phyloP scores from a whole-genome alignment of 2,888 invertebrate genomes.

The Drosophila lacicola region DNA sequence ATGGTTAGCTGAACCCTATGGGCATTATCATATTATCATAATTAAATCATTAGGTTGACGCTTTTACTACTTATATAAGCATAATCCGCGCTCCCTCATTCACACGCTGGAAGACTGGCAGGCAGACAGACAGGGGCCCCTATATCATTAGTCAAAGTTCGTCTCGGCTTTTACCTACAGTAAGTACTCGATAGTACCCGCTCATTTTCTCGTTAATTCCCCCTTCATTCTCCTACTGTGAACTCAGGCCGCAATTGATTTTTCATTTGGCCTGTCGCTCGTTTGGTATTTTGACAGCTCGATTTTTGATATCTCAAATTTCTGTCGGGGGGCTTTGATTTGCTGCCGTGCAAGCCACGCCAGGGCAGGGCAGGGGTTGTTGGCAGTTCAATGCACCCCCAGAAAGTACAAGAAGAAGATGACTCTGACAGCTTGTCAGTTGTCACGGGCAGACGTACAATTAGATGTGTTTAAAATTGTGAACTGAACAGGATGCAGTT shows the following conservation, averaged over 20 bases:
- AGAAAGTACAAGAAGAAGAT: constrained; percentile 15
- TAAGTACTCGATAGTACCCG: constrained; percentile 36
- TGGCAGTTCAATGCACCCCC: constrained; percentile 69
- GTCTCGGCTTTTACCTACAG: constrained; percentile 39
- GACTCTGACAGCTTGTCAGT: constrained; percentile 63
- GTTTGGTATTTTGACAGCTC: constrained; percentile 75
- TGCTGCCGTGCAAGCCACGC: constrained; percentile 19
- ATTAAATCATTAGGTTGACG: constrained; percentile 72
- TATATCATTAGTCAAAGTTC: constrained; percentile 71
- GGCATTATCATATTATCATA: constrained; percentile 73
- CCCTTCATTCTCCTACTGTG: constrained; percentile 4
- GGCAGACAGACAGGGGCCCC: constrained; percentile 49
- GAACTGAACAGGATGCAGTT: constrained; percentile 23
- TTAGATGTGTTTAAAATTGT: constrained; percentile 31
- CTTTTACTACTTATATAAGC: constrained; percentile 31
- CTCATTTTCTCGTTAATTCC: constrained; percentile 2
- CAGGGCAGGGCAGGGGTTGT: constrained; percentile 26
- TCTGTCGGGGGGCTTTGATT: constrained; percentile 62
- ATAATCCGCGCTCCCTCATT: constrained; percentile 42
- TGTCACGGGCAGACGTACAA: constrained; percentile 55
- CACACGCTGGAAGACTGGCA: constrained; percentile 12
- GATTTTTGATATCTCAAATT: constrained; percentile 73
- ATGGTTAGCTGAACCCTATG: constrained; percentile 26
- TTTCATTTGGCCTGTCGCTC: constrained; percentile 49
- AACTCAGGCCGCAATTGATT: constrained; percentile 48